A percentile compares a stretch with the other conserved stretches of the same genome.
Evolutionary conservation across 2,888 invertebrate genomes (phyloP).

Genomic region (Didymodactylos carnosus): DNA sequence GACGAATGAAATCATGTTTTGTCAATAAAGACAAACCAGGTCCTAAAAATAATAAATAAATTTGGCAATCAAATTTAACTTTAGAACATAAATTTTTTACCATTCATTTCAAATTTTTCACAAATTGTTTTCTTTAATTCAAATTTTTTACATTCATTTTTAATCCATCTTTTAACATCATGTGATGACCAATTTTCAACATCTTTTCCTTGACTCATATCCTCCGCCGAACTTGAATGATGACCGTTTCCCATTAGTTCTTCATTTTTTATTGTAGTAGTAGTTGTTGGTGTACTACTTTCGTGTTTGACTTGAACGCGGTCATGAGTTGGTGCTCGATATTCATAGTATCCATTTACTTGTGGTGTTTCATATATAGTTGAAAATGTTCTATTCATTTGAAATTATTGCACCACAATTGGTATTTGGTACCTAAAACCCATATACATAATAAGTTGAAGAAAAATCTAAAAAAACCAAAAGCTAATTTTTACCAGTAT

Average conservation of each 20-base stretch:
- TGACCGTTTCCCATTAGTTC: not conserved
- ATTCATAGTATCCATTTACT: not conserved
- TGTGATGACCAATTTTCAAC: not conserved
- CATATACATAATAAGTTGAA: no score
- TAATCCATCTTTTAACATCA: not conserved
- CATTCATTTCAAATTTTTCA: not conserved
- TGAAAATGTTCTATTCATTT: no score
- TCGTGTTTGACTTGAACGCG: not conserved
- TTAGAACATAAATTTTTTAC: not conserved
- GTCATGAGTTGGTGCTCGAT: not conserved
- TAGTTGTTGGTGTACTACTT: not conserved
- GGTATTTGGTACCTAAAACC: no score
- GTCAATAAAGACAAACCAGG: slow-evolving; percentile 76
- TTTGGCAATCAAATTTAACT: not conserved
- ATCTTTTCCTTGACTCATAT: not conserved
- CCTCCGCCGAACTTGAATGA: not conserved
- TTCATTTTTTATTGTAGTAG: no score
- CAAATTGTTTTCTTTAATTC: not conserved
- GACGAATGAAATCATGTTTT: slow-evolving; percentile 66
- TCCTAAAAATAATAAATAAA: slow-evolving; percentile 38
- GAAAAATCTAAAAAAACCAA: no score
- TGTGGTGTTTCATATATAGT: no score
- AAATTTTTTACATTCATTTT: not conserved
- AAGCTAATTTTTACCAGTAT: no score
- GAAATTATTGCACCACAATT: no score